These are phyloP conservation scores for Gyrodactylus bullatarudis DNA, from an alignment of 1,140 invertebrate species.

Conservation along the genomic window DNA sequence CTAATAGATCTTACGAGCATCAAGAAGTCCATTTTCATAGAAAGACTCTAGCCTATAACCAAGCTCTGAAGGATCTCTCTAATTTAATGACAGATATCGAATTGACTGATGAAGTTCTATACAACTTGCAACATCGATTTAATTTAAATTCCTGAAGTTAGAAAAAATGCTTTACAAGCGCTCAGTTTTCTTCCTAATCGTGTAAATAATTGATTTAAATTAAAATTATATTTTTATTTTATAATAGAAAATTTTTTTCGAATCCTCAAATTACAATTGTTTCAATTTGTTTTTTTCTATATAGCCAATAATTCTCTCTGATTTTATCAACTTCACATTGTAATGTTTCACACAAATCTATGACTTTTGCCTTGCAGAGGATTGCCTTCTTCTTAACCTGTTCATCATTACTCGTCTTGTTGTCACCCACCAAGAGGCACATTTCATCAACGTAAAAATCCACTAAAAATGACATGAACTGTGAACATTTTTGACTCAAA, in stretches of 20 bases:
- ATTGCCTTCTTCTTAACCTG: not conserved
- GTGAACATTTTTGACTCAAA: not conserved
- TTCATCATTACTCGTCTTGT: not conserved
- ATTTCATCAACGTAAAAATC: not conserved
- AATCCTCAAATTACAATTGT: not conserved
- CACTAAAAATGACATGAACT: not conserved
- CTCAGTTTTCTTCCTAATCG: too few species aligned
- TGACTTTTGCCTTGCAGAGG: not conserved
- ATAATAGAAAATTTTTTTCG: too few species aligned
- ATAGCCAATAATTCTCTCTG: conserved; percentile 3
- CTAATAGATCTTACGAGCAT: too few species aligned
- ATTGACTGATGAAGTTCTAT: not conserved
- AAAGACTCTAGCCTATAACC: not conserved
- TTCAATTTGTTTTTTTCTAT: not conserved
- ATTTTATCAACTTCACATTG: not conserved
- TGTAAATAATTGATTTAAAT: too few species aligned
- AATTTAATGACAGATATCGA: not conserved
- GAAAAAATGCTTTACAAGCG: not conserved
- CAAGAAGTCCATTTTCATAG: too few species aligned
- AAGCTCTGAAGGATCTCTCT: not conserved
- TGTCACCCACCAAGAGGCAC: not conserved
- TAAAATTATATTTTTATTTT: too few species aligned
- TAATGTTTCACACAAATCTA: not conserved
- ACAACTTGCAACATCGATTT: not conserved
- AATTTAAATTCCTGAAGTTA: not conserved